phyloP scores from a whole-genome alignment of 2,113 vertebrate genomes.

The Psilopsiagon aurifrons region DNA sequence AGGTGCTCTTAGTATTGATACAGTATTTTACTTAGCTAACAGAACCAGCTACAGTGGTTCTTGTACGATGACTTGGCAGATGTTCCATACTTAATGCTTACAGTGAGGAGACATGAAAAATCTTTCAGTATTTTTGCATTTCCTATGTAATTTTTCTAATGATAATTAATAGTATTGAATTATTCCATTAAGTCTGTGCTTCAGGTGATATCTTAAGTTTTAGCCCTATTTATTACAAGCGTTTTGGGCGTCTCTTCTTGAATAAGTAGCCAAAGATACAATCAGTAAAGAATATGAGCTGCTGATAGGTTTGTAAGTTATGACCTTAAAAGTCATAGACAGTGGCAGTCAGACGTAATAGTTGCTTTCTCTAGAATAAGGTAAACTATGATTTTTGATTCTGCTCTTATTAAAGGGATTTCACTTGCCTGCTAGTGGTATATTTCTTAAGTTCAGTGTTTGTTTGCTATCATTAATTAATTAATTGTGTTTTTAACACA shows the following conservation, averaged over 20 bases:
- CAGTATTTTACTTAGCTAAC: neutral
- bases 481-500: neutral
- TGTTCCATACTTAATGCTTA: neutral
- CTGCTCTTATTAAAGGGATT: neutral
- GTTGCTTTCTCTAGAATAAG: neutral
- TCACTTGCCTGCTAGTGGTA: neutral
- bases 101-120: neutral
- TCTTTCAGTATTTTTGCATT: neutral
- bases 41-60: neutral
- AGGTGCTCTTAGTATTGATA: neutral
- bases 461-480: neutral
- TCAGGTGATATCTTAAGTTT: neutral
- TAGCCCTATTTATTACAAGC: neutral
- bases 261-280: neutral
- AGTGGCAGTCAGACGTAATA: accelerated
- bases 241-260: neutral
- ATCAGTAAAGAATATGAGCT: neutral
- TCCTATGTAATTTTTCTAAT: neutral
- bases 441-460: neutral
- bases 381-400: neutral
- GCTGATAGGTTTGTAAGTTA: neutral
- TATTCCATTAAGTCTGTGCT: neutral
- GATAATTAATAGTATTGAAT: neutral
- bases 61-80: neutral
- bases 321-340: neutral